Percentiles rank a stretch among this genome's conserved stretches.
Conservation (phyloP, 2,888 invertebrate genomes). For the Lycophotia porphyrea region DNA sequence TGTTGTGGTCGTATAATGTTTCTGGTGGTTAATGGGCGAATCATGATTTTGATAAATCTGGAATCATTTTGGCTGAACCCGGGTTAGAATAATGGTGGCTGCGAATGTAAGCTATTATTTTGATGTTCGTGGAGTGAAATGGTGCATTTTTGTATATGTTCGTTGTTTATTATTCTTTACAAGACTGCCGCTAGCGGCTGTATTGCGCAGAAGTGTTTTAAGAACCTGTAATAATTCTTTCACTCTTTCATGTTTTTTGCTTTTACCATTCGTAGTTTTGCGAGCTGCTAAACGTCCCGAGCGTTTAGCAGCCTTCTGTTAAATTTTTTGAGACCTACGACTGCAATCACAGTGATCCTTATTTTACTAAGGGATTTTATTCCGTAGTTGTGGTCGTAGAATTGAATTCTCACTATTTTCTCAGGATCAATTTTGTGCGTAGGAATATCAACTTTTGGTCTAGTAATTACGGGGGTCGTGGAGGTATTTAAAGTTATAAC, state of each 20-base stretch:
- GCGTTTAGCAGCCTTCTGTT: not conserved
- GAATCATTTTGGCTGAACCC: conserved; percentile 69
- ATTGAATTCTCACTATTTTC: not conserved
- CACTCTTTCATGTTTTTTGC: not conserved
- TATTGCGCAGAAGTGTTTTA: conserved; percentile 19
- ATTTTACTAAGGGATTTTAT: conserved; percentile 12
- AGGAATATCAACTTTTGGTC: not conserved
- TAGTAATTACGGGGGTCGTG: no score
- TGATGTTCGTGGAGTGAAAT: conserved; percentile 44
- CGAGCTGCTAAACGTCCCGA: not conserved
- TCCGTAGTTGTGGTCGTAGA: not conserved
- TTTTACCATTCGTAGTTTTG: not conserved
- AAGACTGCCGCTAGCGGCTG: not conserved
- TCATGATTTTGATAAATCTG: conserved; percentile 78
- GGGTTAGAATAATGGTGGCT: conserved; percentile 57
- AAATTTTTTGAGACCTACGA: conserved; percentile 13
- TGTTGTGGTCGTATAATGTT: conserved; percentile 78
- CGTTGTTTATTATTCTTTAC: conserved; percentile 31
- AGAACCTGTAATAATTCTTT: conserved; percentile 15
- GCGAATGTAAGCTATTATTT: conserved; percentile 56
- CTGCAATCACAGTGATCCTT: conserved; percentile 8
- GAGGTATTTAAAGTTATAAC: no score
- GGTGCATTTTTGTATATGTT: conserved; percentile 33
- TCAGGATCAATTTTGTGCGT: not conserved
- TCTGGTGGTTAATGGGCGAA: conserved; percentile 76